Evolutionary conservation across 2,797 vertebrate genomes (phyloP).

Genomic region (Pipistrellus nathusii): DNA sequence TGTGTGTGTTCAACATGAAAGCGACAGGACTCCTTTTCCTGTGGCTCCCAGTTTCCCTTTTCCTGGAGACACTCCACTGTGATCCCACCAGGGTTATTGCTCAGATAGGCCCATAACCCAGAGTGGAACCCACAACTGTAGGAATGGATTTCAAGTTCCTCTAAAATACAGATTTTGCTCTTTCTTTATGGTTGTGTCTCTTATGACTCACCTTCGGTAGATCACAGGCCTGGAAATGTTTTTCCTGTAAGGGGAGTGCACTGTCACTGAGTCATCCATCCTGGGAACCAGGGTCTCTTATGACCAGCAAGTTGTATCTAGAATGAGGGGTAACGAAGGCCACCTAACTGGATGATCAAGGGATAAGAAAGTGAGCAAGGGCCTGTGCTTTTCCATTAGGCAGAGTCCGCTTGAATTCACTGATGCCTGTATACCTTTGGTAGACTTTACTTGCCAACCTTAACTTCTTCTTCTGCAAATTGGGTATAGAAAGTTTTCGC

Average conservation of each 20-base stretch:
- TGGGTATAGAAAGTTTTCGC: not conserved
- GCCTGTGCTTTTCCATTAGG: not conserved
- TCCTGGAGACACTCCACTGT: conserved; percentile 23
- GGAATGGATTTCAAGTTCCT: not conserved
- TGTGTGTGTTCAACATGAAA: conserved; percentile 81
- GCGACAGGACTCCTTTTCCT: conserved; percentile 70
- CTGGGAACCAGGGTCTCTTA: not conserved
- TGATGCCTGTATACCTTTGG: not conserved
- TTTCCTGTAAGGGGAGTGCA: conserved; percentile 2
- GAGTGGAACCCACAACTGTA: not conserved
- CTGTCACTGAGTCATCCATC: conserved; percentile 16
- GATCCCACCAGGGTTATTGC: not conserved
- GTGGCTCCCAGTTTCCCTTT: conserved; percentile 57
- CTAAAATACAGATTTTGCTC: conserved; percentile 24
- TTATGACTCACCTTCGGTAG: conserved; percentile 63
- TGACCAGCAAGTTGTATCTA: not conserved
- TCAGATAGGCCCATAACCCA: not conserved
- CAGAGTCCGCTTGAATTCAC: not conserved
- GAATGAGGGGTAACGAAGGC: not conserved
- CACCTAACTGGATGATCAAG: not conserved
- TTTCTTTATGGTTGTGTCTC: conserved; percentile 18
- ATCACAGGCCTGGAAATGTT: not conserved
- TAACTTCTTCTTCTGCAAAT: not conserved
- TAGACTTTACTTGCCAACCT: not conserved
- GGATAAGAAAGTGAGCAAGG: not conserved